These are phyloP conservation scores for Heliconius hewitsoni DNA, from an alignment of 1,140 invertebrate genomes.

Conservation along the genomic window DNA sequence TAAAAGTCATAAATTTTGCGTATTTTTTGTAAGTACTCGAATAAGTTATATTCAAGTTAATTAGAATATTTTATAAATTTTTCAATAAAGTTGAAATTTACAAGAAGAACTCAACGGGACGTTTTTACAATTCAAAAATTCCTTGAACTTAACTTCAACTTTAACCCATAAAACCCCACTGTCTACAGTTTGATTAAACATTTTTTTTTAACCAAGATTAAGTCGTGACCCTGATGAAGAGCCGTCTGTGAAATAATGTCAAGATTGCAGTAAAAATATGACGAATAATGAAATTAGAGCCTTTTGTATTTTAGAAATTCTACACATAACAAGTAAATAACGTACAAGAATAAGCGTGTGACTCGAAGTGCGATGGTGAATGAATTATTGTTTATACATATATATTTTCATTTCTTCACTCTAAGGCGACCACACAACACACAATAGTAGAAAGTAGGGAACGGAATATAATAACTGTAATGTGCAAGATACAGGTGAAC, in stretches of 20 bases:
- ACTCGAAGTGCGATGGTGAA: too few species aligned
- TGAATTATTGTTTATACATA: too few species aligned
- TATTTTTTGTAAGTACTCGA: background rate
- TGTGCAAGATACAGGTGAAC: too few species aligned
- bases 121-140: background rate
- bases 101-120: background rate
- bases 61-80: background rate
- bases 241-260: background rate
- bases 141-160: too few species aligned
- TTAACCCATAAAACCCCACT: background rate
- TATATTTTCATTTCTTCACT: too few species aligned
- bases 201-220: background rate
- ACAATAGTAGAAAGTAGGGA: too few species aligned
- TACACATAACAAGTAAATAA: background rate
- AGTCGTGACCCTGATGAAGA: background rate
- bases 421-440: too few species aligned
- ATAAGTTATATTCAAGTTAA: background rate
- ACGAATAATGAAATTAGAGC: background rate
- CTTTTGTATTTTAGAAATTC: background rate
- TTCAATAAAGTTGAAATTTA: background rate
- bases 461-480: too few species aligned
- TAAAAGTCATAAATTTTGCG: background rate
- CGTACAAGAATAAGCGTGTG: too few species aligned
- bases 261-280: conserved; percentile 8
- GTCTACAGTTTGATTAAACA: background rate